A percentile compares a stretch with the other conserved stretches of the same genome.
Evolutionary conservation across 1,140 invertebrate species (phyloP).

Genomic region (Elysia chlorotica): DNA sequence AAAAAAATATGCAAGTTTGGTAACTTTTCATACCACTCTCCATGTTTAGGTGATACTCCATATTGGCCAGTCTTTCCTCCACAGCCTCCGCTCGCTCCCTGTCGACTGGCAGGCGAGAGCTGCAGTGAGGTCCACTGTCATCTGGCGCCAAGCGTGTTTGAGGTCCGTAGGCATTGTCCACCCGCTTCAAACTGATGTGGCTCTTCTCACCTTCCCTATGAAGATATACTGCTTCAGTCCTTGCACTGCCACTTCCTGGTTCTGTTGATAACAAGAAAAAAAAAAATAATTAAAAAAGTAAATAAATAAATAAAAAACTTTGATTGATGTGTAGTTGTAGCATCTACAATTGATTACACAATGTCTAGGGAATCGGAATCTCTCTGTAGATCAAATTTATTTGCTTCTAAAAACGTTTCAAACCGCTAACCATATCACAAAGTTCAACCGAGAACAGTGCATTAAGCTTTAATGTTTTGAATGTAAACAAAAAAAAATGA

Average conservation of each 20-base stretch:
- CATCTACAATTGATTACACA: no score
- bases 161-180: constrained; percentile 10
- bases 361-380: neutral
- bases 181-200: constrained; percentile 11
- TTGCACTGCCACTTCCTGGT: neutral
- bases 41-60: constrained; percentile 9
- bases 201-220: constrained; percentile 18
- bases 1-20: no score
- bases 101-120: neutral
- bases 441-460: neutral
- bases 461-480: neutral
- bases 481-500: neutral
- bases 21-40: no score
- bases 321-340: no score
- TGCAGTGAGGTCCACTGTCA: neutral
- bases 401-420: neutral
- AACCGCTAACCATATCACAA: neutral
- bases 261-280: neutral
- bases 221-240: constrained; percentile 12
- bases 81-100: constrained; percentile 10
- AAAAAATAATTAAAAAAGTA: neutral
- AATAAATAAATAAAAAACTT: neutral
- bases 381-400: neutral
- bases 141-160: neutral
- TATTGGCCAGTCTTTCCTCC: constrained; percentile 10